Evolutionary conservation across 1,140 invertebrate species (phyloP).

Genomic region (Rhynchophorus ferrugineus): DNA sequence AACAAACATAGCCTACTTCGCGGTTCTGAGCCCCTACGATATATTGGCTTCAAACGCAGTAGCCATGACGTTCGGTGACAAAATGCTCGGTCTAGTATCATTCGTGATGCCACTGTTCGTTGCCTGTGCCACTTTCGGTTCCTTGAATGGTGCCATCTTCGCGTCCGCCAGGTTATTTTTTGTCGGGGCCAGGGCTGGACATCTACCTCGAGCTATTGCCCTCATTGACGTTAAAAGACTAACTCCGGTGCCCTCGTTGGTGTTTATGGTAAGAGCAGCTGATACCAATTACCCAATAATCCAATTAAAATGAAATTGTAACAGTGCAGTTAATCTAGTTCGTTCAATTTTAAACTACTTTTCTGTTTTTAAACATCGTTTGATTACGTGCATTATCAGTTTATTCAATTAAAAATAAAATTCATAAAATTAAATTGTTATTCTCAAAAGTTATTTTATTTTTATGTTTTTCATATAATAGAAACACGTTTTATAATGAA

Average conservation of each 20-base stretch:
- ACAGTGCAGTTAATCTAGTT: neutral
- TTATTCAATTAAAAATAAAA: neutral
- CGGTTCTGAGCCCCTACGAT: conserved; percentile 71
- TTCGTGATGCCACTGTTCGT: conserved; percentile 88
- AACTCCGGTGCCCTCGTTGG: conserved; percentile 84
- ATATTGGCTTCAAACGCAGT: conserved; percentile 80
- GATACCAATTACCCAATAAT: neutral
- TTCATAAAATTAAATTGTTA: too few species aligned
- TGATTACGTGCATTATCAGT: neutral
- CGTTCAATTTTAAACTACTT: too few species aligned
- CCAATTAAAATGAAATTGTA: neutral
- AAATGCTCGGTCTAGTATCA: conserved; percentile 65
- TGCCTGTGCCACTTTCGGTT: conserved; percentile 80
- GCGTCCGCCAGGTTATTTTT: conserved; percentile 82
- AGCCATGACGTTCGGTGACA: conserved; percentile 83
- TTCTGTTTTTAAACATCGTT: too few species aligned
- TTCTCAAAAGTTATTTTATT: too few species aligned
- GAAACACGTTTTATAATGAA: too few species aligned
- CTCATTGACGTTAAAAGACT: conserved; percentile 76
- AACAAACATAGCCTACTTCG: conserved; percentile 86
- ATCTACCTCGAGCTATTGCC: conserved; percentile 80
- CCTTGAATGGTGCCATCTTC: conserved; percentile 82
- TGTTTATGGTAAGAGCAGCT: conserved; percentile 72
- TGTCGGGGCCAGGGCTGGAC: conserved; percentile 84
- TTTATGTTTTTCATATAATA: too few species aligned